A percentile compares a stretch with the other conserved stretches of the same genome.
Conservation (phyloP, 30 jellyfish, hydroid and myxozoan species). For the Aurelia coerulea region DNA sequence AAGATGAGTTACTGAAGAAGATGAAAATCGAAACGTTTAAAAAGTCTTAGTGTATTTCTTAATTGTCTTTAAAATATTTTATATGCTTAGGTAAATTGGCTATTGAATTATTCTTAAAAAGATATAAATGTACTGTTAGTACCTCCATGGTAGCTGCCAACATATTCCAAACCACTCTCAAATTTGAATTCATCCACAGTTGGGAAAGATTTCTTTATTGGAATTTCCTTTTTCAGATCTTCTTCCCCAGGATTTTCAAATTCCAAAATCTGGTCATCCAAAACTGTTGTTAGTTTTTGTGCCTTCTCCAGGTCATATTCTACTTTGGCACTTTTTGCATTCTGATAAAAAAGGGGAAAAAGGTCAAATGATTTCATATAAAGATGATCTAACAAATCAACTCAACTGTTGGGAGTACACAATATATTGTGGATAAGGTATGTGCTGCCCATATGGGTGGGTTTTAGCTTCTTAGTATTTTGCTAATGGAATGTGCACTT, state of each 20-base stretch:
- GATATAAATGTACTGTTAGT: background rate
- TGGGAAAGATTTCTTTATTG: background rate
- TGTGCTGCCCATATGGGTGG: no score
- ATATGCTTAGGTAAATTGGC: no score
- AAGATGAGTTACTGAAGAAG: no score
- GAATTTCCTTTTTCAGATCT: constrained; percentile 11
- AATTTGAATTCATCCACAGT: constrained; percentile 11
- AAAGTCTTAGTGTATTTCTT: no score
- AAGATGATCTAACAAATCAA: background rate
- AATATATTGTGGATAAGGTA: no score
- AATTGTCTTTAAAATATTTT: no score
- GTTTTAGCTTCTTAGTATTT: no score
- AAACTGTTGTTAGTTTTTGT: background rate
- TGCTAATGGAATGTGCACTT: no score
- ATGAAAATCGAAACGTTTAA: no score
- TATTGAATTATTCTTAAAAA: no score
- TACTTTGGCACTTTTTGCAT: constrained; percentile 26
- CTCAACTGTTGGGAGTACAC: background rate
- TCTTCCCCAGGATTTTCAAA: constrained; percentile 25
- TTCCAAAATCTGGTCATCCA: constrained; percentile 5
- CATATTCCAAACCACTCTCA: constrained; percentile 50
- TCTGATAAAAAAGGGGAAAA: background rate
- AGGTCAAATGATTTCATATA: background rate
- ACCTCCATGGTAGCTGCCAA: constrained; percentile 52
- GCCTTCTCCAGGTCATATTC: constrained; percentile 25